Evolutionary conservation across 2,113 vertebrate genomes (phyloP).

Genomic region (Prolemur simus): DNA sequence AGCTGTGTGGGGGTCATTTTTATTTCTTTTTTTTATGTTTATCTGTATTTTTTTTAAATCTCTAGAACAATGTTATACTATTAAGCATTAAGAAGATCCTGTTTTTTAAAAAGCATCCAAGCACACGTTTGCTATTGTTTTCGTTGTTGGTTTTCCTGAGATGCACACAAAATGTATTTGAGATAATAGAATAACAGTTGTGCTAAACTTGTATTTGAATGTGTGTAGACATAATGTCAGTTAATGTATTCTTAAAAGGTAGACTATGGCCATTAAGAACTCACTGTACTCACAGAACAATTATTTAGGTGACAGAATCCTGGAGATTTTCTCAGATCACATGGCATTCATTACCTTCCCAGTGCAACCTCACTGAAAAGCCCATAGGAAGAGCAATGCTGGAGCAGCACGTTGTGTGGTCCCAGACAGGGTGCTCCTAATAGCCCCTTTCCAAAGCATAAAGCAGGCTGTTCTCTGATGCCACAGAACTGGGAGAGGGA

Average conservation of each 20-base stretch:
- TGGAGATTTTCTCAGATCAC: not conserved
- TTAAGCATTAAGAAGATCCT: not conserved
- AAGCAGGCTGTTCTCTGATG: not conserved
- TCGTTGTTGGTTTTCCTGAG: not conserved
- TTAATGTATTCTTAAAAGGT: not conserved
- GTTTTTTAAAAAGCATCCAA: not conserved
- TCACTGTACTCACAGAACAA: not conserved
- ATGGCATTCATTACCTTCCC: not conserved
- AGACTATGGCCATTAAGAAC: not conserved
- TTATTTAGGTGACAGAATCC: not conserved
- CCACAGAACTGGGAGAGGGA: not conserved
- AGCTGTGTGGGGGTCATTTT: not conserved
- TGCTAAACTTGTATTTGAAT: not conserved
- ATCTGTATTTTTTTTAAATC: not conserved
- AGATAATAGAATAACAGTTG: too few species aligned
- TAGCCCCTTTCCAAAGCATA: not conserved
- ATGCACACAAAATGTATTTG: not conserved
- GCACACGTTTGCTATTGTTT: not conserved
- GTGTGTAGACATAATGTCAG: fast-evolving
- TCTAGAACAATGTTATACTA: not conserved
- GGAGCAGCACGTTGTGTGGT: not conserved
- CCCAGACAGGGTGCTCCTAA: not conserved
- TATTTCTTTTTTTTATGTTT: not conserved
- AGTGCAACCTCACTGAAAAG: not conserved
- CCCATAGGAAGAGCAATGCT: not conserved